Base-by-base conservation (phyloP, 2,113 vertebrate species). In the Spea bombifrons region DNA sequence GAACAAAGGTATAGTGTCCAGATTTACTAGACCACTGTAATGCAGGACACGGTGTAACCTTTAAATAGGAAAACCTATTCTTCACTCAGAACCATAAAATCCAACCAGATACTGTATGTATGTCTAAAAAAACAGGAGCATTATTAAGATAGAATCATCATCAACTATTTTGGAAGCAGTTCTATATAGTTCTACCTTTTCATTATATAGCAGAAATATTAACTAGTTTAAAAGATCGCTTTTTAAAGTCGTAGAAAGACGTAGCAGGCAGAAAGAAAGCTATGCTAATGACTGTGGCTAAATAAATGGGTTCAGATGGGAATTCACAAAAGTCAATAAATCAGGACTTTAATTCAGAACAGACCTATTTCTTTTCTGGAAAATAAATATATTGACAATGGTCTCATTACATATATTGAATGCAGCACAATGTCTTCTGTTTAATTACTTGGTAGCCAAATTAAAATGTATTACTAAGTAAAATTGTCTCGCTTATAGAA, bases 341-440 rank as follows among this genome's bases (percentile, higher is more conserved):
- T 64, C n/a, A 30, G 16, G 61, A 30, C 61, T 64, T 64, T 64
- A 64, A 30, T 64, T 64, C 17, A 30, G 61, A 30, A 30, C n/a
- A 17, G n/a, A 16, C 10, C 61, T 64, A 64, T 30, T 64, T 30
- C 7, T 64, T 64, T 64, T 64, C 61, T 64, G n/a, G 17, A 64
- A 64, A 64, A 64, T 64, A 30, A 64, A 64, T 64, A 16, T 64
- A 64, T 64, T 64, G 61, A 64, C 61, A 64, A 30, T 16, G 61
- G 17, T 64, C 61, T 30, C 61, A 16, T 30, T 64, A 64, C 61
- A 13, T 64, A 64, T 64, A 16, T 64, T 10, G 61, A 30, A 30
- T 64, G 7, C n/a, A 7, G n/a, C 30, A 9, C n/a, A 64, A n/a
- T 61, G 59, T 61, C 8, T 61, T 61, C 59, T 61, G 5, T 59